Conservation (phyloP, 2,113 vertebrate species). For the Vulpes ferrilata region DNA sequence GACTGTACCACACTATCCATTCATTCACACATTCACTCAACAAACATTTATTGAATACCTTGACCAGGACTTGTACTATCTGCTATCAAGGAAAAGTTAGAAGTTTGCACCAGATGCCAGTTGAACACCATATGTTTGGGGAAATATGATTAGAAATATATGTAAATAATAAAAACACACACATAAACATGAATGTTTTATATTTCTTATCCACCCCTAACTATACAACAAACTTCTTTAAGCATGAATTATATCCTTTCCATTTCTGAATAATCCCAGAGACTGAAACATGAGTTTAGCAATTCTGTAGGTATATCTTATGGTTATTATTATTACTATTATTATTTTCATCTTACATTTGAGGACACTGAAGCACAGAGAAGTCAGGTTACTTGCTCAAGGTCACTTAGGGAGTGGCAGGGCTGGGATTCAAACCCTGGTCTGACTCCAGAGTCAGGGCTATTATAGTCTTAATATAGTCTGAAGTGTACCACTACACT, state of each 20-base stretch:
- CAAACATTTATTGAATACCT: background rate
- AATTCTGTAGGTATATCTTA: background rate
- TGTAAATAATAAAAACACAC: background rate
- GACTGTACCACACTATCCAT: background rate
- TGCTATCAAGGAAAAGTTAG: background rate
- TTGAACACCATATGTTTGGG: accelerated
- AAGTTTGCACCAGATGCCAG: background rate
- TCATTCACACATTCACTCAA: background rate
- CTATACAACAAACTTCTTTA: background rate
- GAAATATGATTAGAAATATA: background rate
- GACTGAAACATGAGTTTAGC: background rate
- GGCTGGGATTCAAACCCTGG: background rate
- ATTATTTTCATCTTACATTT: background rate
- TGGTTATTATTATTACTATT: background rate
- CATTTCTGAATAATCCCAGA: constrained; percentile 43
- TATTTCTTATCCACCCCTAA: background rate
- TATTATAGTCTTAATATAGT: background rate
- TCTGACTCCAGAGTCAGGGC: background rate
- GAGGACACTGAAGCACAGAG: background rate
- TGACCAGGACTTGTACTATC: background rate
- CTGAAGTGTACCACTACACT: background rate
- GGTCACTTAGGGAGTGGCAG: background rate
- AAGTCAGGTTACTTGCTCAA: background rate
- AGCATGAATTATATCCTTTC: background rate
- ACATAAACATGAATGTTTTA: background rate